Conservation (phyloP, 2,797 vertebrate species). For the Tauraco hartlaubi region DNA sequence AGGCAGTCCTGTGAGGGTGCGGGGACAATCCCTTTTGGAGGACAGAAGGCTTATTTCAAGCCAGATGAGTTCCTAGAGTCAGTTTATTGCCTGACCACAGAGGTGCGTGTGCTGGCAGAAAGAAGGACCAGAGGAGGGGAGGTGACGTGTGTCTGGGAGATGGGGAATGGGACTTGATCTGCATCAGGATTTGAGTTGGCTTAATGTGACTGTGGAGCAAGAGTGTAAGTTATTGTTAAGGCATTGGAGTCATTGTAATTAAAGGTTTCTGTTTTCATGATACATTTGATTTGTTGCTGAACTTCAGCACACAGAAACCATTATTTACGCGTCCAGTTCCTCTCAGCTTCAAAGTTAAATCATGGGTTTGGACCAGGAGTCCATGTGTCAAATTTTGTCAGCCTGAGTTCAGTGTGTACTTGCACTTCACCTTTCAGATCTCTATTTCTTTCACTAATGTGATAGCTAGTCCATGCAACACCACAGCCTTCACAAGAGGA, state of each 20-base stretch:
- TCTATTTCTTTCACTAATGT: neutral
- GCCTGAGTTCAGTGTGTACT: neutral
- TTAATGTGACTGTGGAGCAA: neutral
- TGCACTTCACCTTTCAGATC: neutral
- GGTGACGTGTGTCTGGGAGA: neutral
- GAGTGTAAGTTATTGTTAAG: neutral
- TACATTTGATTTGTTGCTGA: neutral
- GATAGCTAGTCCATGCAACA: neutral
- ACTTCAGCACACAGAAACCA: neutral
- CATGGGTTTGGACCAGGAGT: neutral
- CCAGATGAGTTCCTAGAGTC: neutral
- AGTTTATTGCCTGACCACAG: neutral
- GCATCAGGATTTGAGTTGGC: neutral
- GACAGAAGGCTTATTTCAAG: neutral
- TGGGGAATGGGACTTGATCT: accelerated
- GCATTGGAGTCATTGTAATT: neutral
- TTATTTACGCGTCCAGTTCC: neutral
- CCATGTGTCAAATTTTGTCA: neutral
- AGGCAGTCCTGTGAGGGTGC: neutral
- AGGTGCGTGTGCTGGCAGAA: neutral
- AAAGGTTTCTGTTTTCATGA: neutral
- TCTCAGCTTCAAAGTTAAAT: neutral
- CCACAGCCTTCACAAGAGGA: neutral
- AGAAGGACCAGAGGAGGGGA: neutral
- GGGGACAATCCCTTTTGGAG: neutral